Base-by-base conservation (phyloP, 2,888 invertebrate species). In the Apodemia duryi region DNA sequence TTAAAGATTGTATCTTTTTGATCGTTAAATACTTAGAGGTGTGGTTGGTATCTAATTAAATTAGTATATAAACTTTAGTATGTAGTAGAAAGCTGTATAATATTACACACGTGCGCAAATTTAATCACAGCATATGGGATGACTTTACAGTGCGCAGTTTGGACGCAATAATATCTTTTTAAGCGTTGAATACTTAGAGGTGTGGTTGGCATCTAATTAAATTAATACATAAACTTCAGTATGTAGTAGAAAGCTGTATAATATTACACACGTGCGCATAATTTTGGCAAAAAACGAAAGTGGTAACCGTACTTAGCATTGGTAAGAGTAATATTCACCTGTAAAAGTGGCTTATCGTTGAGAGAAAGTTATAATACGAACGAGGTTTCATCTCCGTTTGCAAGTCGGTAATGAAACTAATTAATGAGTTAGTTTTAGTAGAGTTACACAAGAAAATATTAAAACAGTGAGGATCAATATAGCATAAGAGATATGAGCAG, bases 221-320 rank as follows among this genome's bases (percentile, higher is more conserved):
- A 9, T 54, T 43, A 43, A 41, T 9, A 43, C 10, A 21, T 10
- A 54, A 7, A 54, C 28, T 2, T 11, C 29, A 10, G 21, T 21
- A 54, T 54, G 29, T 28, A 28, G 9, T 54, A 57, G 54, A 57
- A 57, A 57, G 57, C 46, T 46, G 46, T 46, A 13, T 57, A 29
- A 29, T 29, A 29, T 54, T 13, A 11, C 29, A 54, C 29, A 32
- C n/a, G 57, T 32, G 11, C 28, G 13, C n/a, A n/a, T 57, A 32
- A 32, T 32, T 57, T 57, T 57, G 57, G 57, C 57, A 57, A 57
- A 57, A 54, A 57, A 57, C 57, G 57, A 57, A 57, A 57, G 57
- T 35, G 57, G 57, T 35, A 2, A 6, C 49, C 13, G 57, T 57
- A 57, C 57, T 57, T 57, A 32, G 57, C 32, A 29, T 21, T 28